Conservation (phyloP, 2,888 invertebrate species). For the Spilarctia lutea region DNA sequence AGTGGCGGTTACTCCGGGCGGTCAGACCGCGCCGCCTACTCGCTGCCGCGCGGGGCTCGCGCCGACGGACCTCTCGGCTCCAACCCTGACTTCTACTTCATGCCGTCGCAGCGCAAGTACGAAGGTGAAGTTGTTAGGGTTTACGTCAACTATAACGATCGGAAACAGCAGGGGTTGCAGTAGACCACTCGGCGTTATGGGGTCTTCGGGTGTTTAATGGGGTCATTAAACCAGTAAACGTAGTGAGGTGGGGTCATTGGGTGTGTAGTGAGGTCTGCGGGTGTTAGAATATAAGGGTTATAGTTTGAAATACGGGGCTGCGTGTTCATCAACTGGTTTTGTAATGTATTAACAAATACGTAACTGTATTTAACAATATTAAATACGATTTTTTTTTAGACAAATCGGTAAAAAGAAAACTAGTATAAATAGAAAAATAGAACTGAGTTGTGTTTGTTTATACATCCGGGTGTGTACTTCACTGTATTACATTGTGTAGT, state of each 20-base stretch:
- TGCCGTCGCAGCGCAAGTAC: constrained; percentile 97
- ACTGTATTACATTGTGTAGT: neutral
- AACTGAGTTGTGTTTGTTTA: neutral
- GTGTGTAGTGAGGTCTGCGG: neutral
- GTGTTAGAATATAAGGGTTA: neutral
- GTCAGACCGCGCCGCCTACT: constrained; percentile 89
- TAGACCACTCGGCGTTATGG: neutral
- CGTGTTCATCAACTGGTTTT: neutral
- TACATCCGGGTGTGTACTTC: neutral
- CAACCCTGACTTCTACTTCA: constrained; percentile 97
- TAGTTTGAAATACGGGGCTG: neutral
- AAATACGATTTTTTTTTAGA: neutral
- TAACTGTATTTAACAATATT: neutral
- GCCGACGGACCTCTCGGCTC: constrained; percentile 73
- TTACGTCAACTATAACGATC: constrained; percentile 63
- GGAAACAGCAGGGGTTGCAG: constrained; percentile 18
- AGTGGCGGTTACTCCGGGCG: too few relatives aligned
- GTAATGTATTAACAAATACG: neutral
- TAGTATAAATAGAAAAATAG: neutral
- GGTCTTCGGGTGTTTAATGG: neutral
- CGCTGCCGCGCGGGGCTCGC: constrained; percentile 89
- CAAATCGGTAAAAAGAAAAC: neutral
- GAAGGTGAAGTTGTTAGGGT: constrained; percentile 90
- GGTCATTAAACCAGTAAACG: too few relatives aligned
- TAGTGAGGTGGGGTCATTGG: too few relatives aligned